Conservation (phyloP, 2,797 vertebrate genomes). For the Takifugu rubripes region DNA sequence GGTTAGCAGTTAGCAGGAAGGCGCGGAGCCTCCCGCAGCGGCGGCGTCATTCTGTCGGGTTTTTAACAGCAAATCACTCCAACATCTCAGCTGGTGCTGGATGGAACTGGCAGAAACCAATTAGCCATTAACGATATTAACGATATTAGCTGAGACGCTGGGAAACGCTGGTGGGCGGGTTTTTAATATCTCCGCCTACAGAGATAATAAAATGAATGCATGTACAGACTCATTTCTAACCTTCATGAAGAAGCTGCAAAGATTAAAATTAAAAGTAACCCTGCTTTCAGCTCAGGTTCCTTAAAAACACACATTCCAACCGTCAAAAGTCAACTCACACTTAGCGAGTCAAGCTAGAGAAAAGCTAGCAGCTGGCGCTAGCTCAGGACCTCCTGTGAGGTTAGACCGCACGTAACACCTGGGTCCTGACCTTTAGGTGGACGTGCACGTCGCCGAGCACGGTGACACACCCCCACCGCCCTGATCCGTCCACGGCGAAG, state of each 20-base stretch:
- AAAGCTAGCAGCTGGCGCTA: too few relatives aligned
- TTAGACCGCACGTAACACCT: too few relatives aligned
- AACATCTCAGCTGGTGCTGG: slow-evolving; percentile 19
- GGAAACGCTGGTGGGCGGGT: neutral
- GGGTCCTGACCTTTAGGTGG: too few relatives aligned
- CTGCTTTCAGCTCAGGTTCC: too few relatives aligned
- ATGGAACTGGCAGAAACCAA: slow-evolving; percentile 1
- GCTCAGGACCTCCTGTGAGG: too few relatives aligned
- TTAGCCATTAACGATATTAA: neutral
- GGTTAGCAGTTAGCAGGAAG: slow-evolving; percentile 20
- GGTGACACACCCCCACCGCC: too few relatives aligned
- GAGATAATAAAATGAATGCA: neutral
- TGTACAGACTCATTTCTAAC: neutral
- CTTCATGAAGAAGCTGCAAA: neutral
- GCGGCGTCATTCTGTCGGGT: slow-evolving; percentile 4
- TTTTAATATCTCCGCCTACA: neutral
- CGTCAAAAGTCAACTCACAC: too few relatives aligned
- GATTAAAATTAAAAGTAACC: neutral
- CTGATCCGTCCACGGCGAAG: too few relatives aligned
- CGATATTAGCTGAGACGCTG: neutral
- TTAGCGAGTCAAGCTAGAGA: too few relatives aligned
- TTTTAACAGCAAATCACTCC: slow-evolving; percentile 4
- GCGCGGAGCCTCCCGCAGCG: slow-evolving; percentile 19
- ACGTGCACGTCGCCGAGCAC: too few relatives aligned
- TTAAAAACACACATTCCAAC: too few relatives aligned